Conservation (phyloP, 64 coral and sea anemone species). For the Stichodactyla mertensii region DNA sequence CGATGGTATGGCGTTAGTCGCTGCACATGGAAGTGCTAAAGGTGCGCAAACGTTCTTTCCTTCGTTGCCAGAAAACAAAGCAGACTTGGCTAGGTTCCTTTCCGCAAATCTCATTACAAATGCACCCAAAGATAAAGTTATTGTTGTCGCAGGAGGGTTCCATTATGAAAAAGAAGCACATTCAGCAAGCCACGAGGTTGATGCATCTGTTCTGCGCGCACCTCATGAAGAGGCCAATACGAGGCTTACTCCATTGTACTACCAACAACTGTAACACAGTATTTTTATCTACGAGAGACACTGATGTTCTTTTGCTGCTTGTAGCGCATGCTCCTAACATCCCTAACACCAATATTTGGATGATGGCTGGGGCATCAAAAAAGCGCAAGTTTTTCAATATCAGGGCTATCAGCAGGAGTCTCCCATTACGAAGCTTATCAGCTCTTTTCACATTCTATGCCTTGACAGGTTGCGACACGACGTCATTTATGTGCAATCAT, state of each 20-base stretch:
- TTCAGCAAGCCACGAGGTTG: constrained; percentile 1
- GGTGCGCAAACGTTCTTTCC: constrained; percentile 53
- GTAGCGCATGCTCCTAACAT: constrained; percentile 33
- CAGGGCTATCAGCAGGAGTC: constrained; percentile 9
- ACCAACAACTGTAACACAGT: constrained; percentile 44
- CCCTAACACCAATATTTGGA: constrained; percentile 39
- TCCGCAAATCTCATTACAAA: constrained; percentile 1
- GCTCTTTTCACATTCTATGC: constrained; percentile 13
- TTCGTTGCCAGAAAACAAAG: constrained; percentile 30
- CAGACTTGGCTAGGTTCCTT: constrained; percentile 25
- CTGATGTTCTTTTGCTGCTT: constrained; percentile 70
- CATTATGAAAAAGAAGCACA: constrained; percentile 18
- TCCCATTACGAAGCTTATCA: neutral
- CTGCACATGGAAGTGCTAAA: constrained; percentile 31
- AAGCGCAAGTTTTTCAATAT: constrained; percentile 48
- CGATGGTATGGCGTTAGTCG: constrained; percentile 66
- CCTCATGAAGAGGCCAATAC: constrained; percentile 26
- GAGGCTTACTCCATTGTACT: neutral
- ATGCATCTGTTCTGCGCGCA: constrained; percentile 3
- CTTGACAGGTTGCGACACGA: neutral
- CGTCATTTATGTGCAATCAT: constrained; percentile 9
- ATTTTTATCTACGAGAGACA: constrained; percentile 62
- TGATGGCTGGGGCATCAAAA: constrained; percentile 61
- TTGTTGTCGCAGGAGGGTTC: constrained; percentile 34
- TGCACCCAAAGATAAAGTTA: constrained; percentile 24